Percentiles rank a stretch among this genome's conserved stretches.
Evolutionary conservation across 2,113 vertebrate genomes (phyloP).

Genomic region (Nasalis larvatus): DNA sequence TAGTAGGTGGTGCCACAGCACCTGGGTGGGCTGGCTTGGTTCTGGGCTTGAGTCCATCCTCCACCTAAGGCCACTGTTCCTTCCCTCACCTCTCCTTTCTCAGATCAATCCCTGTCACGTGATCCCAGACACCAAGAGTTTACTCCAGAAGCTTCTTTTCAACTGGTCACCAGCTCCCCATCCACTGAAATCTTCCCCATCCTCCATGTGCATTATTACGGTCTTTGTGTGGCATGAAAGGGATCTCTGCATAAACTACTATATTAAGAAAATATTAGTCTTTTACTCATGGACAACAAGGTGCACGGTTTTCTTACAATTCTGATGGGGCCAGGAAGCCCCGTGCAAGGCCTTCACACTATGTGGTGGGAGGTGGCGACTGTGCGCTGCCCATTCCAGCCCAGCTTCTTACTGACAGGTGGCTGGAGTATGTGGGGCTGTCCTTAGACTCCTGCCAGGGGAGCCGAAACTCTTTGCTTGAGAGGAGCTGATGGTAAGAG

Average conservation of each 20-base stretch:
- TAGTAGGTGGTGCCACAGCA: not conserved
- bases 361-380: not conserved
- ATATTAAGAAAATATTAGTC: not conserved
- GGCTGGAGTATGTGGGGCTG: not conserved
- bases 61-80: too few relatives aligned
- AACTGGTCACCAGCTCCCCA: not conserved
- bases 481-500: not conserved
- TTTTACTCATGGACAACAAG: not conserved
- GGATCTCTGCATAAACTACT: not conserved
- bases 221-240: not conserved
- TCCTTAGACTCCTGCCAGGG: not conserved
- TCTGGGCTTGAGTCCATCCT: not conserved
- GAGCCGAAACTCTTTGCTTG: not conserved
- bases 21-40: too few relatives aligned
- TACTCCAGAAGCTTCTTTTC: not conserved
- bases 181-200: not conserved
- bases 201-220: not conserved
- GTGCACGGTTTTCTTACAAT: not conserved
- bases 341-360: not conserved
- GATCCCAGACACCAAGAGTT: not conserved
- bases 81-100: not conserved
- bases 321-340: not conserved
- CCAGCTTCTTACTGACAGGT: not conserved
- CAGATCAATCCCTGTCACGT: not conserved
- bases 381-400: not conserved